Percentiles rank a stretch among this genome's conserved stretches.
phyloP scores from a whole-genome alignment of 1,140 invertebrate genomes.

The Drosophila tani region DNA sequence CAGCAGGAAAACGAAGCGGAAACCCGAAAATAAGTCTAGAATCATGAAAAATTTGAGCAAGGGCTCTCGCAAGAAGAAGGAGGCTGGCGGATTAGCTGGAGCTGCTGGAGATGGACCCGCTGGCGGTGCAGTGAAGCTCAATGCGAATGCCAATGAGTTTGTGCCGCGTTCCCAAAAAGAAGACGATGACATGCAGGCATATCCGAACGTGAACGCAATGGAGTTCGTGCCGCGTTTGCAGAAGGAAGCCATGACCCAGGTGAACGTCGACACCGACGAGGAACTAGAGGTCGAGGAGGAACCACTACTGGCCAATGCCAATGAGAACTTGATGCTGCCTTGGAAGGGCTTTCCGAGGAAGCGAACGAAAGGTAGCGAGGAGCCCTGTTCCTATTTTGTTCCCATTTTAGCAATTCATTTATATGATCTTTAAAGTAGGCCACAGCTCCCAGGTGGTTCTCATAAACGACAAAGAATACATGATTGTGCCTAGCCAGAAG shows the following conservation, averaged over 20 bases:
- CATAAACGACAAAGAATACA: constrained; percentile 9
- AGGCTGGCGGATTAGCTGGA: too few species aligned
- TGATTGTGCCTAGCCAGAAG: constrained; percentile 6
- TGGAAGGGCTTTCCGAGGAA: constrained; percentile 60
- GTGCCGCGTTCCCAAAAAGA: constrained; percentile 23
- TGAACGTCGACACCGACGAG: not conserved
- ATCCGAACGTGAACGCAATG: not conserved
- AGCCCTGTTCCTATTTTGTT: too few species aligned
- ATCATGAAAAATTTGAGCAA: not conserved
- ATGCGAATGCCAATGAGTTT: constrained; percentile 31
- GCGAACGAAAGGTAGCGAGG: not conserved
- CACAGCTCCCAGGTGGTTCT: constrained; percentile 8
- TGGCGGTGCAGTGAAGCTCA: constrained; percentile 12
- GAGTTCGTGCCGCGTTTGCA: not conserved
- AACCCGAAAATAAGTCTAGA: too few species aligned
- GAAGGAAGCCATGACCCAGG: not conserved
- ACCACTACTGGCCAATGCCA: not conserved
- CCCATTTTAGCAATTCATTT: too few species aligned
- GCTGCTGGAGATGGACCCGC: not conserved
- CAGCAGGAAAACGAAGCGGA: not conserved
- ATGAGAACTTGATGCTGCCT: constrained; percentile 26
- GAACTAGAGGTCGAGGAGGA: not conserved
- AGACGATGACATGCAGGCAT: not conserved
- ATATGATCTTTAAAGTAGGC: not conserved
- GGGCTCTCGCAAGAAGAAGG: not conserved